phyloP scores from a whole-genome alignment of 2,888 invertebrate species.

The Polyommatus icarus region DNA sequence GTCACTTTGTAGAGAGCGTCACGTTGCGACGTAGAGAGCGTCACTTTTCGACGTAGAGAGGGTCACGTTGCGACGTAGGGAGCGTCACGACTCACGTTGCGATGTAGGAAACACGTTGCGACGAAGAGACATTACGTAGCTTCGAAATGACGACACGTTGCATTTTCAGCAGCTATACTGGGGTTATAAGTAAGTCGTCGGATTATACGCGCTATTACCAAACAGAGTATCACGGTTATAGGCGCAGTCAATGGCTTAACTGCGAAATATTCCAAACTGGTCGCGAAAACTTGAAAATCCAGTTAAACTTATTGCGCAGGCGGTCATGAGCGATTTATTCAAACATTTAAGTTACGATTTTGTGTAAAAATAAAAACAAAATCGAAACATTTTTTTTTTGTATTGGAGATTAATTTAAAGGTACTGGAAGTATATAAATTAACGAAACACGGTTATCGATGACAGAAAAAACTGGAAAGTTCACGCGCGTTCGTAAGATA shows the following conservation, averaged over 20 bases:
- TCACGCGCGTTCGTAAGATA: neutral
- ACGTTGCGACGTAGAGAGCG: too few species aligned
- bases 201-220: neutral
- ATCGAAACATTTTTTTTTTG: neutral
- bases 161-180: neutral
- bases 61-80: too few species aligned
- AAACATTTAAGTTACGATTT: conserved; percentile 1
- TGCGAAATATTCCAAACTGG: conserved; percentile 21
- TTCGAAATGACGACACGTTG: neutral
- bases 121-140: neutral
- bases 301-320: conserved; percentile 23
- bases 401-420: neutral
- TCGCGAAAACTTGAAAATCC: conserved; percentile 21
- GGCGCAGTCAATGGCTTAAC: neutral
- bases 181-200: neutral
- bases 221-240: conserved; percentile 15
- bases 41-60: too few species aligned
- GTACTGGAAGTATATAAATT: neutral
- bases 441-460: neutral
- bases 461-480: neutral
- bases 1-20: too few species aligned
- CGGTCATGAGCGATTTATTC: conserved; percentile 23
- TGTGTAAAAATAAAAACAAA: neutral
- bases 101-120: neutral
- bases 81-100: too few species aligned